Percentiles rank a stretch among this genome's conserved stretches.
Evolutionary conservation across 2,888 invertebrate genomes (phyloP).

Genomic region (Trisateles emortualis): DNA sequence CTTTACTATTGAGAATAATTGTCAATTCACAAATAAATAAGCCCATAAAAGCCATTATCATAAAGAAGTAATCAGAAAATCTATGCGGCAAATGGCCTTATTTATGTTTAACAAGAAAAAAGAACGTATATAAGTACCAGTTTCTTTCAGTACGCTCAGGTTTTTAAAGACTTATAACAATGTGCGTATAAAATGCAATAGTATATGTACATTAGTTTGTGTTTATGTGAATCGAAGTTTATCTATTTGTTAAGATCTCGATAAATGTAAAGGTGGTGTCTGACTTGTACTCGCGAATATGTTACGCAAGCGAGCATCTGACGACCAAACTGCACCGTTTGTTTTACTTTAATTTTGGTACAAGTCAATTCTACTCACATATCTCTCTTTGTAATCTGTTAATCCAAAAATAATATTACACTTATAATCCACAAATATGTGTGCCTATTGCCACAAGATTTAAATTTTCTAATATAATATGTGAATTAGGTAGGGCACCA

Average conservation of each 20-base stretch:
- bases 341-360: too few species aligned
- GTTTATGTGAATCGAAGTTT: constrained; percentile 20
- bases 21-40: constrained; percentile 2
- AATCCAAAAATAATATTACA: too few species aligned
- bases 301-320: not conserved
- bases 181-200: constrained; percentile 18
- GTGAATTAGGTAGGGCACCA: too few species aligned
- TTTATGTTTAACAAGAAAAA: constrained; percentile 4
- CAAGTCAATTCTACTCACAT: too few species aligned
- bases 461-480: too few species aligned
- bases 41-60: constrained; percentile 6
- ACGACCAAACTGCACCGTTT: too few species aligned
- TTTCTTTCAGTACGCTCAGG: constrained; percentile 5
- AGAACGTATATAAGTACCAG: not conserved
- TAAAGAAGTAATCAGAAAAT: constrained; percentile 21
- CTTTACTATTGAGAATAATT: not conserved
- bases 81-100: constrained; percentile 11
- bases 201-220: constrained; percentile 2
- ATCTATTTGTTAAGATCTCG: constrained; percentile 55
- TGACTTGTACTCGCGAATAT: not conserved
- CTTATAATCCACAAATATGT: too few species aligned
- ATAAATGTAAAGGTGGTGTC: constrained; percentile 50
- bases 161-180: constrained; percentile 6
- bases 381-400: too few species aligned
- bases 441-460: too few species aligned